Evolutionary conservation across 2,113 vertebrate species (phyloP).

Genomic region (Nothobranchius kuhntae): DNA sequence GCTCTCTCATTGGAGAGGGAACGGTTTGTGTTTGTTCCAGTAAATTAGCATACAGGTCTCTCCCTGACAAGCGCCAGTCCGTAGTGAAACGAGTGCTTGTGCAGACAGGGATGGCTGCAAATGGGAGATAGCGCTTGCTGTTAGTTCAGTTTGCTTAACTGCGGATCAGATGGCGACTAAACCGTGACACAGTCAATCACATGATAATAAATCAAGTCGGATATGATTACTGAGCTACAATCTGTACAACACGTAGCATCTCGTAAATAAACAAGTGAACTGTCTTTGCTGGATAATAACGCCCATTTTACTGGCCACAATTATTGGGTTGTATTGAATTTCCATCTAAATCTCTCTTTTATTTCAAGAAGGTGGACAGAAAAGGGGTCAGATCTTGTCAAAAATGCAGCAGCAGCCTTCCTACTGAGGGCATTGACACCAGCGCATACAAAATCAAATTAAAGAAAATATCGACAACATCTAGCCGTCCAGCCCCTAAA

Average conservation of each 20-base stretch:
- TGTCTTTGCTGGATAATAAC: too few relatives aligned
- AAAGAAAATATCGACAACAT: too few relatives aligned
- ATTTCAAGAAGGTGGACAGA: too few relatives aligned
- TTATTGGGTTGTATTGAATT: too few relatives aligned
- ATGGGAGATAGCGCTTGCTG: constrained; percentile 57
- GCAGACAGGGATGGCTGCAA: constrained; percentile 38
- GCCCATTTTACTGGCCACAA: too few relatives aligned
- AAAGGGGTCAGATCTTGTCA: too few relatives aligned
- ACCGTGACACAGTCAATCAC: constrained; percentile 59
- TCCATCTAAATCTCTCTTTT: too few relatives aligned
- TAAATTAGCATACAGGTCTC: constrained; percentile 60
- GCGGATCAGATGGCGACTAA: constrained; percentile 62
- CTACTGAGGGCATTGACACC: too few relatives aligned
- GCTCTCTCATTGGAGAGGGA: constrained; percentile 61
- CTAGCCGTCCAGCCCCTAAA: too few relatives aligned
- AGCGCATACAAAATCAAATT: too few relatives aligned
- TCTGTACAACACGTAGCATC: constrained; percentile 11
- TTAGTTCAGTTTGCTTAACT: constrained; percentile 69
- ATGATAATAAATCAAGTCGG: constrained; percentile 41
- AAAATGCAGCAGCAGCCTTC: too few relatives aligned
- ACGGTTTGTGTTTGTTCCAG: constrained; percentile 36
- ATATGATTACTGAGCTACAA: constrained; percentile 30
- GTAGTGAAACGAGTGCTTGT: constrained; percentile 35
- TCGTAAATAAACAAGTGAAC: not conserved
- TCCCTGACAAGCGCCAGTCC: constrained; percentile 46